A percentile compares a stretch with the other conserved stretches of the same genome.
phyloP scores from a whole-genome alignment of 2,113 vertebrate species.

The Illadopsis cleaveri region DNA sequence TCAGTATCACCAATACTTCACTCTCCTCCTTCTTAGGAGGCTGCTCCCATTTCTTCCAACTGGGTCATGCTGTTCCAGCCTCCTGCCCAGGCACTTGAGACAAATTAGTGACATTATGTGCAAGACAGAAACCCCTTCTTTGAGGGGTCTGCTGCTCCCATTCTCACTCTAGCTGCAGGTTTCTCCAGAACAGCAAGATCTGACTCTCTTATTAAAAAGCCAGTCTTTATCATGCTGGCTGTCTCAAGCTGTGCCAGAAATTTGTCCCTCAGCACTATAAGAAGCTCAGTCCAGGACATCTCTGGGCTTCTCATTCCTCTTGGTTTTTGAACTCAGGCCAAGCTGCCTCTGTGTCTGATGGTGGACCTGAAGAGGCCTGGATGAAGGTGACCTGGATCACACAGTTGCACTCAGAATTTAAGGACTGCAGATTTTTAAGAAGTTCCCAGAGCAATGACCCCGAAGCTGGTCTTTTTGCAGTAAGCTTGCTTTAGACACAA shows the following conservation, averaged over 20 bases:
- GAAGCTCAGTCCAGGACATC: neutral
- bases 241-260: neutral
- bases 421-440: neutral
- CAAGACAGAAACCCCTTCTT: neutral
- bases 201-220: neutral
- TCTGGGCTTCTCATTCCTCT: neutral
- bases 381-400: neutral
- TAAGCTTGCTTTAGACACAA: neutral
- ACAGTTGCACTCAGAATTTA: neutral
- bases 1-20: neutral
- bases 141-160: neutral
- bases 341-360: accelerated
- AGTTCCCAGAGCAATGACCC: neutral
- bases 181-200: neutral
- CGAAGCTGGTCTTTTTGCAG: neutral
- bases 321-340: neutral
- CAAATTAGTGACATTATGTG: neutral
- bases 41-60: neutral
- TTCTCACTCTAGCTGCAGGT: neutral
- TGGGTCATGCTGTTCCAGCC: neutral
- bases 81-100: neutral
- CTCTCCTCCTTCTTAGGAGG: neutral
- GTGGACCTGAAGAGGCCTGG: neutral
- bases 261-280: neutral
- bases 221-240: neutral